A percentile compares a stretch with the other conserved stretches of the same genome.
Evolutionary conservation across 2,888 invertebrate species (phyloP).

Genomic region (Pyralis farinalis): DNA sequence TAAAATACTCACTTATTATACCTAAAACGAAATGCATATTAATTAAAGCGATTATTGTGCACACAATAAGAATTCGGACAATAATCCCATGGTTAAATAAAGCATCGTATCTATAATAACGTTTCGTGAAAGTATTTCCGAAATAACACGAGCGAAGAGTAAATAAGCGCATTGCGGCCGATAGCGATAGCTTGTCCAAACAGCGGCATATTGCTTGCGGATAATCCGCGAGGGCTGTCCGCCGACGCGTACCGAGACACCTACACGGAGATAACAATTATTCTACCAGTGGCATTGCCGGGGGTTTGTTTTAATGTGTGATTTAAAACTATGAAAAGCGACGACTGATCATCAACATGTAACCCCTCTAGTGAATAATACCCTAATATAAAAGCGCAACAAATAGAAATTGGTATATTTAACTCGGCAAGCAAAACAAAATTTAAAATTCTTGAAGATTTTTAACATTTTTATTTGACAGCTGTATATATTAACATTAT

Average conservation of each 20-base stretch:
- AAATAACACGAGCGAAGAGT: constrained; percentile 23
- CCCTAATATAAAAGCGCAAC: no score
- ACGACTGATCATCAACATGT: no score
- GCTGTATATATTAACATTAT: no score
- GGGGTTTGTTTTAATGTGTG: background rate
- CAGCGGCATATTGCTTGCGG: constrained; percentile 44
- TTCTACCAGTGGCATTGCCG: background rate
- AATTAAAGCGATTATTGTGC: constrained; percentile 16
- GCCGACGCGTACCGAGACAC: constrained; percentile 41
- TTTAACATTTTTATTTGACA: no score
- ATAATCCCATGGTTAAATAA: constrained; percentile 9
- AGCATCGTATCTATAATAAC: background rate
- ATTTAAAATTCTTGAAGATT: no score
- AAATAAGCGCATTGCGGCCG: constrained; percentile 40
- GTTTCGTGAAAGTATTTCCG: constrained; percentile 4
- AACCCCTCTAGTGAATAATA: no score
- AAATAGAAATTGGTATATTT: no score
- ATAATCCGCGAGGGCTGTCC: constrained; percentile 43
- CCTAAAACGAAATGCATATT: no score
- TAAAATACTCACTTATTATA: no score
- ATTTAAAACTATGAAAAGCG: no score
- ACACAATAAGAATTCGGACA: constrained; percentile 21
- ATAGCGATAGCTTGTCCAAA: constrained; percentile 49
- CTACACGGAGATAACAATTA: constrained; percentile 2
- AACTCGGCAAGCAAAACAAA: no score